Evolutionary conservation across 1,140 invertebrate species (phyloP).

Genomic region (Brachionus calyciflorus): DNA sequence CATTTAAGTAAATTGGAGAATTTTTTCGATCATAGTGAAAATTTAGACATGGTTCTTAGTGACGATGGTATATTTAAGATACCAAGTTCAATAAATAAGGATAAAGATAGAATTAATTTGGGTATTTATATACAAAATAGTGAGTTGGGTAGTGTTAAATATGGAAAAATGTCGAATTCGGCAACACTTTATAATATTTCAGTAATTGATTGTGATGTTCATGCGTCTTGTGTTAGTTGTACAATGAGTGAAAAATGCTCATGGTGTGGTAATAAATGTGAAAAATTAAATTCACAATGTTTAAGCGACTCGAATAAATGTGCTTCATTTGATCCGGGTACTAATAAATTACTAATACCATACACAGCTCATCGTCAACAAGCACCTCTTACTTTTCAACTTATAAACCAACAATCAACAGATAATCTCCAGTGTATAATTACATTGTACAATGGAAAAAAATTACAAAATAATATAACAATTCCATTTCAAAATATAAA

Average conservation of each 20-base stretch:
- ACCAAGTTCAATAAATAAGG: background rate
- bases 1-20: background rate
- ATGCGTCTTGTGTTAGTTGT: slow-evolving; percentile 17
- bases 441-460: background rate
- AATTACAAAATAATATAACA: background rate
- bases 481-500: background rate
- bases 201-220: background rate
- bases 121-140: background rate
- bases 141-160: background rate
- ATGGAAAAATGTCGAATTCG: background rate
- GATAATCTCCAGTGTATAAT: background rate
- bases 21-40: background rate
- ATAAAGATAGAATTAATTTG: background rate
- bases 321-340: slow-evolving; percentile 1
- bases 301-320: background rate
- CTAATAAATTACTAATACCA: slow-evolving; percentile 4
- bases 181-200: background rate
- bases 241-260: background rate
- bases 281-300: background rate
- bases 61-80: background rate
- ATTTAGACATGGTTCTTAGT: background rate
- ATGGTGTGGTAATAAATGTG: slow-evolving; percentile 9
- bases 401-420: background rate
- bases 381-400: background rate
- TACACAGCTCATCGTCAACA: slow-evolving; percentile 35